phyloP scores from a whole-genome alignment of 2,113 vertebrate genomes.

The Baryphthengus martii region DNA sequence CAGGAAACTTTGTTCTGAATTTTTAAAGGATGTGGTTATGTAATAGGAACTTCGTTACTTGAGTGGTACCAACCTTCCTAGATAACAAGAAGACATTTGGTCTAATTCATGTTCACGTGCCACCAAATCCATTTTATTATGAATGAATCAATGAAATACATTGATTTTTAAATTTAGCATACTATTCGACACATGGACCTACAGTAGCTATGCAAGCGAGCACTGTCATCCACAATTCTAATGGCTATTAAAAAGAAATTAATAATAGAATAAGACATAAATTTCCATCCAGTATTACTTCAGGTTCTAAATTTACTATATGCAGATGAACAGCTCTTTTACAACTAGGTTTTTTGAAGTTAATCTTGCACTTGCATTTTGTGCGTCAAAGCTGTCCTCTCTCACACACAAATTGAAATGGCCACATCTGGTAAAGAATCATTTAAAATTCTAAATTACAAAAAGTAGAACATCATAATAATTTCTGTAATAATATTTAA shows the following conservation, averaged over 20 bases:
- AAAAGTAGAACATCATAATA: neutral
- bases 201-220: neutral
- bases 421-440: neutral
- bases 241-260: neutral
- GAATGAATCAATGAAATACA: no score
- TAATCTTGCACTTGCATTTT: neutral
- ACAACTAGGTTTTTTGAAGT: neutral
- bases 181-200: neutral
- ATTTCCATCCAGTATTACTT: neutral
- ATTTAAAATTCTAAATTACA: neutral
- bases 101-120: neutral
- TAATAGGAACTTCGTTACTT: neutral
- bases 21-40: neutral
- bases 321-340: neutral
- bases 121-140: neutral
- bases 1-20: neutral
- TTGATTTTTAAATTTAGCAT: neutral
- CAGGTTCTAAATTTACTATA: neutral
- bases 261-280: neutral
- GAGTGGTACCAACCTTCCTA: neutral
- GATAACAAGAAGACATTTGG: neutral
- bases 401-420: neutral
- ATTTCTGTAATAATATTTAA: neutral
- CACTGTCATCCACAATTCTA: neutral
- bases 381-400: neutral